Evolutionary conservation across 2,888 invertebrate species (phyloP), one percentile per base, ranked within the genome.

Genomic region (Dolichomitus sp.): DNA sequence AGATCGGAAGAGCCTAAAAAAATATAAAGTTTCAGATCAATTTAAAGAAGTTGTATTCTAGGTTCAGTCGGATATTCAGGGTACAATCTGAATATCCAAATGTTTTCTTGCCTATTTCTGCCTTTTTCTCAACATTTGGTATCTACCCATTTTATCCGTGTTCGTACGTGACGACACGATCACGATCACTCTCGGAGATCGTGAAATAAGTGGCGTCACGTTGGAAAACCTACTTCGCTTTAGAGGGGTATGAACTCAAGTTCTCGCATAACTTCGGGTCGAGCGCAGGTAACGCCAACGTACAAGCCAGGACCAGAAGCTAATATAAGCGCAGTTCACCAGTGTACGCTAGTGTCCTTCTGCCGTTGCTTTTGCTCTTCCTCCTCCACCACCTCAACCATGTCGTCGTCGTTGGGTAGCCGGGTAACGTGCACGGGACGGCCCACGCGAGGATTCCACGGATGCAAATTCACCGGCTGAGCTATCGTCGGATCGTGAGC

Each of bases 401-500:
- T 59, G 75, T 57, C 66, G 42, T 54, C 23, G 80, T 77, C 80
- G 69, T 80, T 54, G 69, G 50, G 54, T 72, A 76, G 52, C 74
- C 54, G 66, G 61, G 42, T 33, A 66, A 73, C 40, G 72, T 76
- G 80, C 76, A 81, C 59, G 78, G 85, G 77, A 84, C 88, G 88
- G 88, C 90, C 90, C 91, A 91, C 90, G 91, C 89, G 86, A 88
- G 90, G 90, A 93, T 93, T 93, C 93, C 93, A 90, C 88, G 87
- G 91, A 93, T 93, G 93, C 93, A 93, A 93, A 93, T 93, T 93
- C 92, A 90, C 90, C 85, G 85, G 86, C 79, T 84, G 83, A 87
- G 89, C 90, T 92, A 92, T 92, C 92, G 93, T 84, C 86, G 88
- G 89, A 93, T 93, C 93, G 93, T 93, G 93, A 92, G 90, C 19